Conservation (phyloP, 2,113 vertebrate genomes). For the Cepphus grylle region DNA sequence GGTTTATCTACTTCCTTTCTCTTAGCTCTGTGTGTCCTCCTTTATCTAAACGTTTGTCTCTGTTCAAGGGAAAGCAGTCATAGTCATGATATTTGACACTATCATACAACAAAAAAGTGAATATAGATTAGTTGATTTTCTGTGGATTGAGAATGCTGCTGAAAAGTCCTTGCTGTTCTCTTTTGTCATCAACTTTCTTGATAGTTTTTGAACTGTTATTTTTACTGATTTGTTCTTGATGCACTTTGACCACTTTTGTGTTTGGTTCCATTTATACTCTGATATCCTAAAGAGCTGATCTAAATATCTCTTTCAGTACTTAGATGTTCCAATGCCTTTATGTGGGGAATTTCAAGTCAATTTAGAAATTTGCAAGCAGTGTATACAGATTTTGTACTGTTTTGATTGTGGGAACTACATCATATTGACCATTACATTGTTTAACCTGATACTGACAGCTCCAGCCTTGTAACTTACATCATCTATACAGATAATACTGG, state of each 20-base stretch:
- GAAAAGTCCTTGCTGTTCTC: not conserved
- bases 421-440: not conserved
- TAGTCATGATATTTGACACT: not conserved
- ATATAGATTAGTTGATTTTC: not conserved
- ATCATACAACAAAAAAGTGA: not conserved
- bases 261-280: not conserved
- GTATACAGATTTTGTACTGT: not conserved
- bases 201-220: not conserved
- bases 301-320: not conserved
- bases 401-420: not conserved
- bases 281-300: not conserved
- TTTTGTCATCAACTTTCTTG: not conserved
- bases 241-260: fast-evolving
- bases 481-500: not conserved
- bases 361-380: not conserved
- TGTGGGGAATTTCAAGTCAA: not conserved
- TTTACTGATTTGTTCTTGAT: not conserved
- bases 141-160: not conserved
- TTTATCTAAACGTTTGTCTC: not conserved
- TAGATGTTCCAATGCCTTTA: not conserved
- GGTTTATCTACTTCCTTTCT: not conserved
- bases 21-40: not conserved
- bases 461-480: not conserved
- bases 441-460: not conserved
- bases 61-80: not conserved